These are phyloP conservation scores for Zaprionus lachaisei DNA, from an alignment of 1,140 invertebrate species.

Conservation along the genomic window DNA sequence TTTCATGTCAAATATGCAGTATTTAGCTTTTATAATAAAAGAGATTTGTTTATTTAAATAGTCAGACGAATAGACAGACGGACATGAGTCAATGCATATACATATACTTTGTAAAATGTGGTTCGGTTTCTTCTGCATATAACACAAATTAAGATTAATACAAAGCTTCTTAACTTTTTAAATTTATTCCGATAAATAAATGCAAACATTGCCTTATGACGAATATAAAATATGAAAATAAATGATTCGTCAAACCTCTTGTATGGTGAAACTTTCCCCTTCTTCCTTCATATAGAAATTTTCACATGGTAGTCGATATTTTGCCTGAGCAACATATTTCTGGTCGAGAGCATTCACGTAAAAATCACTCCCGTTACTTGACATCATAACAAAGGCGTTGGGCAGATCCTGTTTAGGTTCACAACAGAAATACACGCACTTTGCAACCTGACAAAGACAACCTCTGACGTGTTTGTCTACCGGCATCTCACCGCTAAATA, in stretches of 20 bases:
- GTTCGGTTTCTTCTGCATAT: no score
- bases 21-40: no score
- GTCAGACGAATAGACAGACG: neutral
- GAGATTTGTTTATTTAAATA: no score
- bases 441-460: neutral
- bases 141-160: no score
- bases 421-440: conserved; percentile 11
- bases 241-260: neutral
- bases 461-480: neutral
- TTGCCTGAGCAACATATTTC: neutral
- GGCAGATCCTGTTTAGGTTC: neutral
- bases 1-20: no score
- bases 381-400: neutral
- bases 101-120: no score
- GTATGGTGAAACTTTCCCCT: neutral
- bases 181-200: no score
- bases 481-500: neutral
- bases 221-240: no score
- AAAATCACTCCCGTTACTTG: neutral
- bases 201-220: no score
- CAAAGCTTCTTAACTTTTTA: no score
- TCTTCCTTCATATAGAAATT: neutral
- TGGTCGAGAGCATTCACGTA: neutral
- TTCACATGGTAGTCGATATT: neutral
- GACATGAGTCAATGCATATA: no score